phyloP scores from a whole-genome alignment of 2,888 invertebrate species.

The Charanyca ferruginea region DNA sequence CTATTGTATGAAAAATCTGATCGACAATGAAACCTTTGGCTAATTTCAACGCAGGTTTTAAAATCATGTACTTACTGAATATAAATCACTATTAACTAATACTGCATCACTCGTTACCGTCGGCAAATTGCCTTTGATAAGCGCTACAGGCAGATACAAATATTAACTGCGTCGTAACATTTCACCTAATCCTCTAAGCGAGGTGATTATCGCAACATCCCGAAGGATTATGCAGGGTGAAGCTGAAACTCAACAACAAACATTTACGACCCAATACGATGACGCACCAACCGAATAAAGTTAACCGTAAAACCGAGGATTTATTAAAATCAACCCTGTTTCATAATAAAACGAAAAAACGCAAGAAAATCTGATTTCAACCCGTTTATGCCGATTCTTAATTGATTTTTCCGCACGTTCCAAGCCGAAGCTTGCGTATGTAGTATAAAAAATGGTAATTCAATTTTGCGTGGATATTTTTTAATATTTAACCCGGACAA shows the following conservation, averaged over 20 bases:
- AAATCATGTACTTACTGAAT: too few species aligned
- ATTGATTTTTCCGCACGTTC: conserved; percentile 56
- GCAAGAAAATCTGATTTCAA: conserved; percentile 42
- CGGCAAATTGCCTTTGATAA: not conserved
- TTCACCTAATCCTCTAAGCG: conserved; percentile 41
- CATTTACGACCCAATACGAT: conserved; percentile 18
- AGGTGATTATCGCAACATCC: conserved; percentile 41
- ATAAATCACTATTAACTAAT: too few species aligned
- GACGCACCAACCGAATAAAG: conserved; percentile 2
- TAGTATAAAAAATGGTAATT: conserved; percentile 64
- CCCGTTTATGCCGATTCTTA: conserved; percentile 53
- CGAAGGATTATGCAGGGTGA: conserved; percentile 40
- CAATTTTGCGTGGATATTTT: conserved; percentile 62
- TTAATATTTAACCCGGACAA: conserved; percentile 64
- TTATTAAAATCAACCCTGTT: conserved; percentile 32
- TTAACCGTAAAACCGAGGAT: conserved; percentile 25
- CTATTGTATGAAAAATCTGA: too few species aligned
- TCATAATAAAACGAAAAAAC: conserved; percentile 31
- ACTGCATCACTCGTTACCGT: not conserved
- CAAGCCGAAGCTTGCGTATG: conserved; percentile 29
- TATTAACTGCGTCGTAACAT: conserved; percentile 20
- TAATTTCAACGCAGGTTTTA: too few species aligned
- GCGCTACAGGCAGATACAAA: conserved; percentile 28
- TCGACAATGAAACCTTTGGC: too few species aligned
- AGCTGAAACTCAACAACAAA: conserved; percentile 31